phyloP scores from a whole-genome alignment of 2,113 vertebrate species.

The Grantiella picta region DNA sequence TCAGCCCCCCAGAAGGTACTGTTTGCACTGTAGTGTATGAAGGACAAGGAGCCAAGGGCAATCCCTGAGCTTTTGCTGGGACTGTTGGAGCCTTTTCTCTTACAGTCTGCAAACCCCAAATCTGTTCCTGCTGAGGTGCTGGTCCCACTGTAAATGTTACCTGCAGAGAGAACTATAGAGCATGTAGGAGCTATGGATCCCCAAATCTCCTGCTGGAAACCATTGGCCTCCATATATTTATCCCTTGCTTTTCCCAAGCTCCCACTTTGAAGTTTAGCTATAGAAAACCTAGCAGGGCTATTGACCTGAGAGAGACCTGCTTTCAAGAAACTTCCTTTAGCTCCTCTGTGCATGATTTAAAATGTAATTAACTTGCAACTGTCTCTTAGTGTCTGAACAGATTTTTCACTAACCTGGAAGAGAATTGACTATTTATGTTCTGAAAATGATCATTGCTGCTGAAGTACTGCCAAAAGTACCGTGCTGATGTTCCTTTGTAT shows the following conservation, averaged over 20 bases:
- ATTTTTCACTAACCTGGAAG: not conserved
- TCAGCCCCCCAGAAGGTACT: not conserved
- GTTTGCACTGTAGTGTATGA: not conserved
- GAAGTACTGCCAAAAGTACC: not conserved
- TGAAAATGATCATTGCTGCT: not conserved
- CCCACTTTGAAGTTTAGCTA: not conserved
- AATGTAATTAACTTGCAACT: not conserved
- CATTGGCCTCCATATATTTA: not conserved
- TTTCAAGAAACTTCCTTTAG: not conserved
- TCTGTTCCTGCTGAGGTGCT: not conserved
- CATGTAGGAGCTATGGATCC: not conserved
- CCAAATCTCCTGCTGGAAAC: not conserved
- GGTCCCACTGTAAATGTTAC: not conserved
- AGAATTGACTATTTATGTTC: not conserved
- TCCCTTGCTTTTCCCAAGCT: not conserved
- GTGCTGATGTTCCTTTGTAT: not conserved
- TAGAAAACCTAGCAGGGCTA: not conserved
- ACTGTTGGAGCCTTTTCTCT: not conserved
- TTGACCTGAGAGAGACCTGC: not conserved
- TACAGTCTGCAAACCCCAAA: not conserved
- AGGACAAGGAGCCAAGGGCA: accelerated
- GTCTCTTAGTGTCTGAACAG: not conserved
- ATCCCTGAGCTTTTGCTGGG: not conserved
- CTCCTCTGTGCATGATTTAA: not conserved
- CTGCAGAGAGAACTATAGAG: not conserved